phyloP scores from a whole-genome alignment of 1,140 invertebrate species.

The Choristoneura fumiferana region DNA sequence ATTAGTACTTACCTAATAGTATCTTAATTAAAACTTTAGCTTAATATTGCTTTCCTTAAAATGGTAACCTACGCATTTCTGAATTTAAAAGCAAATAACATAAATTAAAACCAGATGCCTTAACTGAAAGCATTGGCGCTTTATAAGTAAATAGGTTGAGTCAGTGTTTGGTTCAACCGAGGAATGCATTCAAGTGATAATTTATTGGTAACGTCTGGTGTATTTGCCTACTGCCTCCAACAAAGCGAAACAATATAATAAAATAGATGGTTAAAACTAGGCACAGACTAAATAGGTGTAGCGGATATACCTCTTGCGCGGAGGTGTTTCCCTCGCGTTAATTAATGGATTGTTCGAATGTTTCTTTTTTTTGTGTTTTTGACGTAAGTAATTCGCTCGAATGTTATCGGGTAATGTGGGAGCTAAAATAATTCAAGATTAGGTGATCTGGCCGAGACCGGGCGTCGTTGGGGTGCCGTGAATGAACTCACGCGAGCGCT shows the following conservation, averaged over 20 bases:
- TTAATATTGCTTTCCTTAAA: too few species aligned
- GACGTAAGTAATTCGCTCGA: neutral
- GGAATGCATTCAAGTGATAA: neutral
- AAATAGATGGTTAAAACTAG: neutral
- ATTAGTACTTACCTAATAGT: too few species aligned
- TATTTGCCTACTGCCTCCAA: neutral
- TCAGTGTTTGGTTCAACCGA: conserved; percentile 6
- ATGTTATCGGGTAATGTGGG: neutral
- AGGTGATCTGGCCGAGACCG: conserved; percentile 37
- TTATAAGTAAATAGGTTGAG: neutral
- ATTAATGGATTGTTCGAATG: conserved; percentile 3
- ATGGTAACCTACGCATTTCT: neutral
- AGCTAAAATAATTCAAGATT: conserved; percentile 2
- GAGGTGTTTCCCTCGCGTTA: neutral
- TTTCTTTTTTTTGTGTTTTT: conserved; percentile 7
- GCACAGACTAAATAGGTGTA: neutral
- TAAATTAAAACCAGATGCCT: neutral
- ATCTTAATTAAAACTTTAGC: too few species aligned
- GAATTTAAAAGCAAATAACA: neutral
- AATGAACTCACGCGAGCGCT: conserved; percentile 57
- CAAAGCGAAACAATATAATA: conserved; percentile 4
- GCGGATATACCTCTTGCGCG: neutral
- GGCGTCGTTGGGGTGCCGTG: conserved; percentile 50
- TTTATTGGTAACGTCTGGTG: neutral
- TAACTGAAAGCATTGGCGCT: neutral